Percentiles rank a stretch among this genome's conserved stretches.
These are phyloP conservation scores for Luperina nickerlii DNA, from an alignment of 2,888 invertebrate species.

Conservation along the genomic window DNA sequence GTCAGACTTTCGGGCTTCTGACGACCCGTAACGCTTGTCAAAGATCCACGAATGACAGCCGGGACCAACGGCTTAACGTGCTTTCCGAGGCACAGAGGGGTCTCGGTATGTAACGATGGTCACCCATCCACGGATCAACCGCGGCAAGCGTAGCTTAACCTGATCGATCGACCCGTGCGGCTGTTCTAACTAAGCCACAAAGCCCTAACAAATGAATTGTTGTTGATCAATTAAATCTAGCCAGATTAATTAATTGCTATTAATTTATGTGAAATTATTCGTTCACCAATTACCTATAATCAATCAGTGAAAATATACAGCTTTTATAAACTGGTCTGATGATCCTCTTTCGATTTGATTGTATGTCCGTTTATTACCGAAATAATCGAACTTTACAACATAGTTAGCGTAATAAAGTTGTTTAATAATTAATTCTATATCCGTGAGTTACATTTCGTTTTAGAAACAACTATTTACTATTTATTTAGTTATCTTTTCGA, in stretches of 20 bases:
- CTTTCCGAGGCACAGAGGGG: too few relatives aligned
- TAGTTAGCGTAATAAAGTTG: constrained; percentile 43
- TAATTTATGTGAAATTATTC: constrained; percentile 24
- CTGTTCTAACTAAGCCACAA: too few relatives aligned
- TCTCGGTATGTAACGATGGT: too few relatives aligned
- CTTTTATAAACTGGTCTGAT: constrained; percentile 18
- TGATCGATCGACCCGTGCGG: too few relatives aligned
- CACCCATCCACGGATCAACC: too few relatives aligned
- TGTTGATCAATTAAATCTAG: constrained; percentile 19
- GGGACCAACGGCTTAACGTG: too few relatives aligned
- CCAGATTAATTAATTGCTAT: constrained; percentile 28
- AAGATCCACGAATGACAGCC: too few relatives aligned
- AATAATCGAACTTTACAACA: constrained; percentile 35
- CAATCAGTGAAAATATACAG: constrained; percentile 44
- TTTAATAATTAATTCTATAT: constrained; percentile 13
- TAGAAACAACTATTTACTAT: constrained; percentile 2
- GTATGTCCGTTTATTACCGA: constrained; percentile 13
- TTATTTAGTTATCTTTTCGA: background rate
- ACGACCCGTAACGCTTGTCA: too few relatives aligned
- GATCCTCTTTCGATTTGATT: constrained; percentile 5
- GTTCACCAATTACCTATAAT: constrained; percentile 42
- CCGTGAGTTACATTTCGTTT: constrained; percentile 29
- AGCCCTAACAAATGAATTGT: background rate
- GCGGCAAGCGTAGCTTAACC: too few relatives aligned
- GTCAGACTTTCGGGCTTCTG: too few relatives aligned